Percentiles rank a stretch among this genome's conserved stretches.
These are phyloP conservation scores for Eristalis tenax DNA, from an alignment of 2,888 invertebrate genomes.

Conservation along the genomic window DNA sequence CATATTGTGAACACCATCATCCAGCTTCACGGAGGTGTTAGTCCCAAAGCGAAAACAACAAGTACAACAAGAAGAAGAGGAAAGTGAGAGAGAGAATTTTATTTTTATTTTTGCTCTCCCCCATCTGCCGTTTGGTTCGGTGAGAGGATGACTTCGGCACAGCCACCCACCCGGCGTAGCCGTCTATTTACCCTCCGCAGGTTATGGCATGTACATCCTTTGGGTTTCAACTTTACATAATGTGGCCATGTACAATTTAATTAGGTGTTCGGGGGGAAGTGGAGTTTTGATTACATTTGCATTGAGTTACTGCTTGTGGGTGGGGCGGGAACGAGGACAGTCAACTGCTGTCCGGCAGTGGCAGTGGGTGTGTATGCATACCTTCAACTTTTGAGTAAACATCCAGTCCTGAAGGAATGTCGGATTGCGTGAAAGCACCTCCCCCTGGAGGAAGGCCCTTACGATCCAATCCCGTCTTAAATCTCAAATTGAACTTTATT, in stretches of 20 bases:
- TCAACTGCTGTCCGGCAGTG: neutral
- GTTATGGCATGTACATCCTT: conserved; percentile 3
- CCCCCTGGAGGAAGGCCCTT: too few relatives aligned
- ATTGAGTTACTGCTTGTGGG: conserved; percentile 64
- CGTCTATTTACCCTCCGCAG: conserved; percentile 10
- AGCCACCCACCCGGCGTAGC: neutral
- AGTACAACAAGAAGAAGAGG: neutral
- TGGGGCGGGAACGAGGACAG: neutral
- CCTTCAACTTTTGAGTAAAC: conserved; percentile 16
- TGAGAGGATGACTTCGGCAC: too few relatives aligned
- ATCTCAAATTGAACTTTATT: conserved; percentile 47
- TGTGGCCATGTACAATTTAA: conserved; percentile 74
- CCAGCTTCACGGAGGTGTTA: conserved; percentile 84
- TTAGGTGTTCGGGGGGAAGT: conserved; percentile 76
- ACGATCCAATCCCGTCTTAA: neutral
- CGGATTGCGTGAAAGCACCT: neutral
- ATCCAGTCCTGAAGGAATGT: conserved; percentile 2
- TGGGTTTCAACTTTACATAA: conserved; percentile 14
- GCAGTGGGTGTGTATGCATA: neutral
- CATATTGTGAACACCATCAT: conserved; percentile 89
- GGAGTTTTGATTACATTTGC: conserved; percentile 78
- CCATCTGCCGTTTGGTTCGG: too few relatives aligned
- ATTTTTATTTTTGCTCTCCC: neutral
- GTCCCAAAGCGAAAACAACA: conserved; percentile 12
- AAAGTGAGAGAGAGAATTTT: conserved; percentile 5